Percentiles rank a stretch among this genome's conserved stretches.
Evolutionary conservation across 2,888 invertebrate species (phyloP).

Genomic region (Drosophila kokeensis): DNA sequence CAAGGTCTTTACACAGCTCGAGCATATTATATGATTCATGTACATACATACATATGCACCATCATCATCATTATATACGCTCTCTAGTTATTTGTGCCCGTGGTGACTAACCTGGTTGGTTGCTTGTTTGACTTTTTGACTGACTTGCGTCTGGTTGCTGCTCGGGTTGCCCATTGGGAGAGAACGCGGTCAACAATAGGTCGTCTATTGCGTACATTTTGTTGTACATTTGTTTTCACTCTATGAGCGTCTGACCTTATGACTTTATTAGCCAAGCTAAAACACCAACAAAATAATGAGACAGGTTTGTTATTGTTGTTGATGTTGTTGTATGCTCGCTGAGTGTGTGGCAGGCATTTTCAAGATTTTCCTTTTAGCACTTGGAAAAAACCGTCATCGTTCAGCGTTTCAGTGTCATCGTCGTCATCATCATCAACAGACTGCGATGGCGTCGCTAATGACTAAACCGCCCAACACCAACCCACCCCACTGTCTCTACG

Average conservation of each 20-base stretch:
- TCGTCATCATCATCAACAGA: slow-evolving; percentile 15
- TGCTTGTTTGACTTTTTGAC: slow-evolving; percentile 1
- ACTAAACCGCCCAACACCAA: slow-evolving; percentile 34
- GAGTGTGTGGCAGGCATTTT: slow-evolving; percentile 41
- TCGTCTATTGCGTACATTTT: slow-evolving; percentile 36
- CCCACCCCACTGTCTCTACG: neutral
- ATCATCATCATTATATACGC: slow-evolving; percentile 15
- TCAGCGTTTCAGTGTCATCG: slow-evolving; percentile 22
- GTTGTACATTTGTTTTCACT: slow-evolving; percentile 32
- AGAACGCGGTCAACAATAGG: slow-evolving; percentile 47
- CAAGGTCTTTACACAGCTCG: slow-evolving; percentile 10
- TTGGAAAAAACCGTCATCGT: slow-evolving; percentile 39
- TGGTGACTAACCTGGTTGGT: slow-evolving; percentile 12
- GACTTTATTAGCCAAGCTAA: slow-evolving; percentile 50
- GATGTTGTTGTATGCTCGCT: slow-evolving; percentile 1
- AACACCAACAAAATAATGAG: slow-evolving; percentile 51
- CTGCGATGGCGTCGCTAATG: slow-evolving; percentile 54
- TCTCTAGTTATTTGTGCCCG: slow-evolving; percentile 22
- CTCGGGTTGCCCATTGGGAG: slow-evolving; percentile 28
- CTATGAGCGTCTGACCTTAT: slow-evolving; percentile 55
- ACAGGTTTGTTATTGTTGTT: slow-evolving; percentile 35
- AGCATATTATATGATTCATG: neutral
- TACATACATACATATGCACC: neutral
- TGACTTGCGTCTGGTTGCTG: slow-evolving; percentile 20
- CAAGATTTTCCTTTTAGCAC: slow-evolving; percentile 49